phyloP scores from a whole-genome alignment of 30 jellyfish, hydroid and myxozoan species.

The Cassiopea andromeda region DNA sequence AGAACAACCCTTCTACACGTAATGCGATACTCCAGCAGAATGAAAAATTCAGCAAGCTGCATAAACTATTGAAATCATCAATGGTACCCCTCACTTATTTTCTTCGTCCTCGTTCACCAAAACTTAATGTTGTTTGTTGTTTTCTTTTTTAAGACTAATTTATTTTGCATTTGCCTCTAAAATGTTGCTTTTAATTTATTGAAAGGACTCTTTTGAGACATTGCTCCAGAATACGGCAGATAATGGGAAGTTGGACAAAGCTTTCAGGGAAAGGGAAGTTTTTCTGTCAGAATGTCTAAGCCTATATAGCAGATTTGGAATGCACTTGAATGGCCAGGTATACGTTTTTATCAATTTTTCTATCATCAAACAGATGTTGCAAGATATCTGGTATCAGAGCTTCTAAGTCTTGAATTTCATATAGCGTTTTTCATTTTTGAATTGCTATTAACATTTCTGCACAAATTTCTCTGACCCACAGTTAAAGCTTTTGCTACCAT shows the following conservation, averaged over 20 bases:
- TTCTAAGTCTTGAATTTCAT: no score
- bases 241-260: not conserved
- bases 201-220: constrained; percentile 19
- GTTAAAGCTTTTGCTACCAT: no score
- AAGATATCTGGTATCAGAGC: no score
- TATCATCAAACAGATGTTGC: no score
- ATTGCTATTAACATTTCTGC: no score
- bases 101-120: no score
- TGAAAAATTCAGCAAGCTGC: constrained; percentile 18
- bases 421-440: no score
- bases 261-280: constrained; percentile 7
- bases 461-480: no score
- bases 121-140: no score
- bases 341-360: not conserved
- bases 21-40: constrained; percentile 23
- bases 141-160: not conserved
- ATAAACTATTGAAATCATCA: constrained; percentile 23
- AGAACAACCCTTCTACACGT: constrained; percentile 42
- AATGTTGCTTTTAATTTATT: not conserved
- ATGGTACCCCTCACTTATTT: constrained; percentile 8
- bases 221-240: not conserved
- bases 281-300: constrained; percentile 18
- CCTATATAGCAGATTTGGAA: constrained; percentile 5
- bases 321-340: constrained; percentile 52
- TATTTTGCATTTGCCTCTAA: not conserved